Base-by-base conservation (phyloP, 1,140 invertebrate genomes). In the Drosophila carrolli region DNA sequence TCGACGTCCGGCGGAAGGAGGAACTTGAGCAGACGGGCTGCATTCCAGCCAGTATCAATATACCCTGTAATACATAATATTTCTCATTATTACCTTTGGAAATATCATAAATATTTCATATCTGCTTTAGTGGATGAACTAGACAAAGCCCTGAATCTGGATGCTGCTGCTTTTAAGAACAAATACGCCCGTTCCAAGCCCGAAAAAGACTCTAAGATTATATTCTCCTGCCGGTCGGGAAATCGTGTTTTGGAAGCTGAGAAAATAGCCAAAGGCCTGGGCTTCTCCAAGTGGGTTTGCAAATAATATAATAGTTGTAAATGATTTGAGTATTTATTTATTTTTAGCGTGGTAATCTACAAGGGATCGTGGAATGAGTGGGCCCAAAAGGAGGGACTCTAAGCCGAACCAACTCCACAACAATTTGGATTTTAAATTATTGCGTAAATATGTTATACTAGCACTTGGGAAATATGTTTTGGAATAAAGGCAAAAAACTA, bases 321-420 rank as follows among this genome's bases (percentile, higher is more conserved):
- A 43, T 19, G 19, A 40, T 55, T 10, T 10, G 5, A 1, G 5
- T 91, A 86, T 88, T 75, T 6, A 7, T 16, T 38, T 23, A 13
- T 27, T 95, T 95, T 67, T 93, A 98, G 98, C 96, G 93, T 93
- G 95, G 92, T 96, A 95, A 93, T 97, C 95, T 92, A 98, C 97
- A 80, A 97, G 95, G 94, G 98, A 96, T 94, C 97, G 96, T 94
- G 98, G 96, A 92, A 96, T 95, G 78, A 97, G 94, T 93, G 97
- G 94, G 93, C 93, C 41, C 91, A 92, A 38, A 93, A 76, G 70
- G 86, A 93, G 50, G 71, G 70, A 19, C 70, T 78, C 5, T 47
- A 43, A 59, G 9, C 11, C 0, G 32, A 48, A 35, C 8, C 11
- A 8, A 2, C 2, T 1, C 10, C 10, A 5, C 0, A 13, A 8